Base-by-base conservation (phyloP, 2,113 vertebrate species). In the Oryzias celebensis region DNA sequence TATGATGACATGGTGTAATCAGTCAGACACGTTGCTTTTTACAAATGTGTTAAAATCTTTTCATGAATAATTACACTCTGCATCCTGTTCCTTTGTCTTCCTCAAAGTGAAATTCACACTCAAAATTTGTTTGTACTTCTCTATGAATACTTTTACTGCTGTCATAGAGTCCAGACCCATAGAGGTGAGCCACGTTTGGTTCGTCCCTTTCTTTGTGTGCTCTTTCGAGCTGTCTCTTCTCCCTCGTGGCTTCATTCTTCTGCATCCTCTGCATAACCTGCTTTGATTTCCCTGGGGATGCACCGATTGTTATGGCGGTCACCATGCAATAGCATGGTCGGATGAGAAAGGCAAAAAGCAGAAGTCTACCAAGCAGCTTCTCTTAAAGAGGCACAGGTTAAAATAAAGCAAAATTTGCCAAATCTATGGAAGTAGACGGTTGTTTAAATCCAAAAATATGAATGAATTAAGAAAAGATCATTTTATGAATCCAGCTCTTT, bases 181-280 rank as follows among this genome's bases (percentile, higher is more conserved):
- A 7, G 16, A 31, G 7, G 7, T 1, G 24, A 53, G 7, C 17
- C 6, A 28, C 6, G 23, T 52, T 28, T 42, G 4, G 13, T 15
- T 1, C 20, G 8, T 13, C 4, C 18, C 20, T 15, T 42, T 42
- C 17, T 42, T 7, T 56, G 31, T 43, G 5, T 15, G 18, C 17
- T 43, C 41, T 16, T 20, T 16, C 20, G n/a, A 45, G 6, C 24
- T 17, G 23, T 58, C 55, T 23, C 14, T 7, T 15, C 24, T 44
- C 42, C 15, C 22, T 16, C 45, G 56, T 58, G 8, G 18, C 56
- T 24, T 26, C 15, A 7, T 58, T 47, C 26, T 14, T 47, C 24
- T 47, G 23, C 23, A 47, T 58, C 57, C 44, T 46, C 44, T 47
- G 16, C 17, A 17, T 59, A 47, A 59, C 45, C 24, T 59, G 14